A percentile compares a stretch with the other conserved stretches of the same genome.
phyloP scores from a whole-genome alignment of 2,888 invertebrate genomes.

The Tenthredo notha region DNA sequence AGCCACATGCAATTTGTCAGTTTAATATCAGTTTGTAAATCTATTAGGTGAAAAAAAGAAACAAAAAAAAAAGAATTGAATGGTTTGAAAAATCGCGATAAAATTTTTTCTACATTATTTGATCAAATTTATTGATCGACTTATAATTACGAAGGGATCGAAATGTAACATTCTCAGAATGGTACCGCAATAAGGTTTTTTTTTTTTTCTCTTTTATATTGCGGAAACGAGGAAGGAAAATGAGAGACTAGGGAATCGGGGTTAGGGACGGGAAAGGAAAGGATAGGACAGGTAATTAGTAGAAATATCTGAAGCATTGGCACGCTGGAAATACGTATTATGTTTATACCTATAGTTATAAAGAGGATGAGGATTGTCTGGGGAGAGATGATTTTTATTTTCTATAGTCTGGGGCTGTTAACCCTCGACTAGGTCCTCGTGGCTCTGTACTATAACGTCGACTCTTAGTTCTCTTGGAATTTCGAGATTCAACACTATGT shows the following conservation, averaged over 20 bases:
- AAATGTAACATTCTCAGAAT: constrained; percentile 22
- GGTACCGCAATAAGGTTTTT: background rate
- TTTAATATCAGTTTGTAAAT: constrained; percentile 9
- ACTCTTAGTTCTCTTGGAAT: constrained; percentile 33
- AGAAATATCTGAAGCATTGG: constrained; percentile 64
- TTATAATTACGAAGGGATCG: constrained; percentile 18
- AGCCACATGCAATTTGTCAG: constrained; percentile 15
- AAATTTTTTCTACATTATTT: background rate
- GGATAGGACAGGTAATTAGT: constrained; percentile 64
- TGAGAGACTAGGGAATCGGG: background rate
- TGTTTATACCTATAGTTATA: constrained; percentile 34
- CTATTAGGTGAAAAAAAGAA: background rate
- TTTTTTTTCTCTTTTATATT: background rate
- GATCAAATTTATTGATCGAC: background rate
- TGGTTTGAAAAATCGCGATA: background rate
- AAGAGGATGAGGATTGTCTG: constrained; percentile 21
- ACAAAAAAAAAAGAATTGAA: background rate
- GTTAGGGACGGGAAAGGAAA: background rate
- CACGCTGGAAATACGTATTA: constrained; percentile 50
- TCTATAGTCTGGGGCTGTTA: constrained; percentile 32
- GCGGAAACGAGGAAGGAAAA: background rate
- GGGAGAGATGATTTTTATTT: constrained; percentile 36
- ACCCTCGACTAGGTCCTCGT: constrained; percentile 19
- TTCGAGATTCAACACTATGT: constrained; percentile 47
- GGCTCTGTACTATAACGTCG: constrained; percentile 25